phyloP scores from a whole-genome alignment of 1,140 invertebrate species.

The Eumeta japonica region DNA sequence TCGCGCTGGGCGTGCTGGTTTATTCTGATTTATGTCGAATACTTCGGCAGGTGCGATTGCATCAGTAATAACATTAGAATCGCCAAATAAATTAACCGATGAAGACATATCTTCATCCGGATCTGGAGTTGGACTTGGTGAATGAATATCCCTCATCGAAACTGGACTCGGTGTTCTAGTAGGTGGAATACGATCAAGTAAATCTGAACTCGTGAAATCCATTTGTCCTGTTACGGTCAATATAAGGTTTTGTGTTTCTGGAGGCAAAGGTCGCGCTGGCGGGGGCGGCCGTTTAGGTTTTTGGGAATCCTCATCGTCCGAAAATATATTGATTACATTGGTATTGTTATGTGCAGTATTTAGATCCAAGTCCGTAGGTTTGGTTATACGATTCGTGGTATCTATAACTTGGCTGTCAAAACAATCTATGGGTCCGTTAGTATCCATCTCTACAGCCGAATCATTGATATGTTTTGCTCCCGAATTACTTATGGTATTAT shows the following conservation, averaged over 20 bases:
- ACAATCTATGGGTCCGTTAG: constrained; percentile 22
- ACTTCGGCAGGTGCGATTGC: too few species aligned
- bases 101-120: constrained; percentile 31
- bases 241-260: constrained; percentile 80
- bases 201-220: constrained; percentile 82
- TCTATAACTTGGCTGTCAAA: constrained; percentile 12
- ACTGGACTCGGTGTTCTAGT: constrained; percentile 81
- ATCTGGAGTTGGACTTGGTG: constrained; percentile 81
- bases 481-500: constrained; percentile 26
- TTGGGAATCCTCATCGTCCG: constrained; percentile 27
- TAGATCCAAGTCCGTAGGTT: constrained; percentile 42
- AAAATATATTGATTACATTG: neutral
- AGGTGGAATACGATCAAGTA: constrained; percentile 77
- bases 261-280: constrained; percentile 59
- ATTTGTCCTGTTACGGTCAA: constrained; percentile 83
- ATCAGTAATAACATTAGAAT: too few species aligned
- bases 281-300: constrained; percentile 48
- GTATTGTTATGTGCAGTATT: too few species aligned
- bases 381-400: constrained; percentile 10
- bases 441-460: constrained; percentile 13
- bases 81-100: constrained; percentile 15
- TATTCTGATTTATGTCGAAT: constrained; percentile 47
- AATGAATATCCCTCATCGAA: constrained; percentile 74
- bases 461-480: constrained; percentile 34
- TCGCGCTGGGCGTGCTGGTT: constrained; percentile 31